Percentiles rank a stretch among this genome's conserved stretches.
Evolutionary conservation across 2,113 vertebrate species (phyloP).

Genomic region (Anseranas semipalmata): DNA sequence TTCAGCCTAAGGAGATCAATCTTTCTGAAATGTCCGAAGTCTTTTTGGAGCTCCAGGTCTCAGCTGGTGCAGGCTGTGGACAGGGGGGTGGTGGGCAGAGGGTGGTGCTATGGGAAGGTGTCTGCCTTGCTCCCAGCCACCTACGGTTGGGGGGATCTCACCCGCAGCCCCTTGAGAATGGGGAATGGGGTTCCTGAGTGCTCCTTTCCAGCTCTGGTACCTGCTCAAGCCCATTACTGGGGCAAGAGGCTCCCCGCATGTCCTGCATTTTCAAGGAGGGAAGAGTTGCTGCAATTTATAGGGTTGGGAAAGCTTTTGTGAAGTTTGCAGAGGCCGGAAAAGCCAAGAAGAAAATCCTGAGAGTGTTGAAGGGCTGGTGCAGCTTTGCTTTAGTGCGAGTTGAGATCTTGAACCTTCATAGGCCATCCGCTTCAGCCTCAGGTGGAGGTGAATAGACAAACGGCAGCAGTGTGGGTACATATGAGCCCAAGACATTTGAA

Average conservation of each 20-base stretch:
- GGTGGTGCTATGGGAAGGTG: not conserved
- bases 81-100: not conserved
- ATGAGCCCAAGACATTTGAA: not conserved
- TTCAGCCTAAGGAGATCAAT: not conserved
- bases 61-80: rapidly evolving
- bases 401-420: not conserved
- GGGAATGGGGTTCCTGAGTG: rapidly evolving
- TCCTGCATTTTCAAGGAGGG: not conserved
- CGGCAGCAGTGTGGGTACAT: not conserved
- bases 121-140: not conserved
- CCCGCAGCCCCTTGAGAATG: not conserved
- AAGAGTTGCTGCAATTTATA: not conserved
- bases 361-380: not conserved
- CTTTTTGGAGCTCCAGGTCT: not conserved
- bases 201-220: rapidly evolving
- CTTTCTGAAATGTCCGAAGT: not conserved
- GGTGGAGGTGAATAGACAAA: not conserved
- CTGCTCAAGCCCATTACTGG: not conserved
- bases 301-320: not conserved
- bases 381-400: not conserved
- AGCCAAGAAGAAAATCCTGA: not conserved
- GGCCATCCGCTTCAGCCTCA: not conserved
- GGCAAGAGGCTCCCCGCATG: rapidly evolving
- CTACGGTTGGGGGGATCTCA: not conserved
- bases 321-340: not conserved